Conservation (phyloP, 2,113 vertebrate species). For the Neotoma lepida region DNA sequence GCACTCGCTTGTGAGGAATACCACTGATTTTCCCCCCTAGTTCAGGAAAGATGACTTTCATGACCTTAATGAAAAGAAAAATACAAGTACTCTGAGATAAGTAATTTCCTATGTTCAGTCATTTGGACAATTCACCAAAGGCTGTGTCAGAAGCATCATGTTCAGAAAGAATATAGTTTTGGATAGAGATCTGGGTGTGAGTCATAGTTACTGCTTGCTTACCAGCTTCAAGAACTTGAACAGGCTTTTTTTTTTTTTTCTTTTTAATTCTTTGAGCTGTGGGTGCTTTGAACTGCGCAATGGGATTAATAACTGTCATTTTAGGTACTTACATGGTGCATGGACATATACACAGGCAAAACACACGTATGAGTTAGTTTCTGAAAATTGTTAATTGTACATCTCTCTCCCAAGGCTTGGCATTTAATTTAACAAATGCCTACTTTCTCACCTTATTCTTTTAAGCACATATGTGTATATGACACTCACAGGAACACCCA, state of each 20-base stretch:
- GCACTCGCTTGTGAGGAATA: background rate
- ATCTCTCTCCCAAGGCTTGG: background rate
- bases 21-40: background rate
- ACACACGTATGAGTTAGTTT: background rate
- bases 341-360: background rate
- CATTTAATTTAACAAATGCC: conserved; percentile 37
- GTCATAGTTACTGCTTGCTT: background rate
- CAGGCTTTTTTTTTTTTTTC: background rate
- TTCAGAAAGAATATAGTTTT: background rate
- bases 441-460: background rate
- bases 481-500: no score
- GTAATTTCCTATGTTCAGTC: background rate
- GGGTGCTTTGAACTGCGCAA: background rate
- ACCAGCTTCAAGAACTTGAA: background rate
- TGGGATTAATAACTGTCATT: background rate
- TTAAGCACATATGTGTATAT: background rate
- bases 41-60: conserved; percentile 43
- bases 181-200: background rate
- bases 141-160: background rate
- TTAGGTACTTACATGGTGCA: background rate
- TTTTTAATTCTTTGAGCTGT: background rate
- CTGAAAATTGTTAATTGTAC: background rate
- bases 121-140: background rate
- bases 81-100: conserved; percentile 35
- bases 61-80: conserved; percentile 56